Percentiles rank a stretch among this genome's conserved stretches.
Conservation (phyloP, 2,797 vertebrate species). For the Xenopus petersii region DNA sequence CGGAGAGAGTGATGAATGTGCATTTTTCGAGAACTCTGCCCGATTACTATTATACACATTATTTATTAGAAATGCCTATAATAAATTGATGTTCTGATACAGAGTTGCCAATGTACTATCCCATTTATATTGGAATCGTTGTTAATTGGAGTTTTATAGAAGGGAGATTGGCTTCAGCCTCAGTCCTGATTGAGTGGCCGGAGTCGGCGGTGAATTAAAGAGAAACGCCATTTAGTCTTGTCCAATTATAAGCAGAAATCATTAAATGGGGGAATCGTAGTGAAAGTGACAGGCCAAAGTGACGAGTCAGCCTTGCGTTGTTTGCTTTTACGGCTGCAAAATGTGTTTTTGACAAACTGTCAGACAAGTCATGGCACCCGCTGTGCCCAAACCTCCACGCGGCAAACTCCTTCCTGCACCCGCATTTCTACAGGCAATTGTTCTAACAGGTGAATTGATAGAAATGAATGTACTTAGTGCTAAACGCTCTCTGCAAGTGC, state of each 20-base stretch:
- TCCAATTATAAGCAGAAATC: slow-evolving; percentile 15
- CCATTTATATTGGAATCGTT: too few species aligned
- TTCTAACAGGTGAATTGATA: slow-evolving; percentile 38
- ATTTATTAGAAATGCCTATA: too few species aligned
- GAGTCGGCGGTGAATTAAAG: not conserved
- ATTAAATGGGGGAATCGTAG: not conserved
- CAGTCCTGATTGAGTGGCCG: too few species aligned
- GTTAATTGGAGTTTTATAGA: too few species aligned
- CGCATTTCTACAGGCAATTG: slow-evolving; percentile 25
- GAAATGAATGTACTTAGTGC: slow-evolving; percentile 29
- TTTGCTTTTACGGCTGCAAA: slow-evolving; percentile 18
- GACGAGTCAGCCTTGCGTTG: not conserved
- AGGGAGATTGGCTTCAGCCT: too few species aligned
- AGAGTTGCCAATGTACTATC: too few species aligned
- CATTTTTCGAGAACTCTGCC: too few species aligned
- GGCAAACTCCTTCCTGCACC: slow-evolving; percentile 23
- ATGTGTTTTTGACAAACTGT: slow-evolving; percentile 26
- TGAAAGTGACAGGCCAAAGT: not conserved
- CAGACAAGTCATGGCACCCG: slow-evolving; percentile 2
- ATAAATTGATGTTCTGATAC: too few species aligned
- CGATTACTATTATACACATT: too few species aligned
- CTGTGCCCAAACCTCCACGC: slow-evolving; percentile 6
- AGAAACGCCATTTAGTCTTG: not conserved
- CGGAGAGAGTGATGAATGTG: too few species aligned
- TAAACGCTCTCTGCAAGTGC: slow-evolving; percentile 24